Conservation (phyloP, 2,888 invertebrate species). For the Syrista parreyssii region DNA sequence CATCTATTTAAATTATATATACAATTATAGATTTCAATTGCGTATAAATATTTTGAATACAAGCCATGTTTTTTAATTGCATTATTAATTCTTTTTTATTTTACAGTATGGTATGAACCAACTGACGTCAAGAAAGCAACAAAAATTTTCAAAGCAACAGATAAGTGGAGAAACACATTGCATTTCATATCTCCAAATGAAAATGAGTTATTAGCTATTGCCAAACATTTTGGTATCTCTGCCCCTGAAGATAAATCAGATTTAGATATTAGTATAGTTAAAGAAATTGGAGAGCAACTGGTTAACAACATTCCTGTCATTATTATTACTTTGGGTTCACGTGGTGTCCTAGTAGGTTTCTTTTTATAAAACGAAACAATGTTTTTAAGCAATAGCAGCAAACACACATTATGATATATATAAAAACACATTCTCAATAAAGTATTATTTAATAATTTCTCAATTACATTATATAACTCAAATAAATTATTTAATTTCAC, state of each 20-base stretch:
- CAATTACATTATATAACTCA: not conserved
- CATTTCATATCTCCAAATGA: conserved; percentile 83
- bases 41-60: not conserved
- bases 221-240: conserved; percentile 66
- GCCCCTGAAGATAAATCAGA: conserved; percentile 29
- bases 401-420: not conserved
- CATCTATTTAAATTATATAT: no score
- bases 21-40: not conserved
- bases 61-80: no score
- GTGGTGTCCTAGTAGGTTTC: conserved; percentile 53
- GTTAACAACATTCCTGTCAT: conserved; percentile 53
- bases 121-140: conserved; percentile 83
- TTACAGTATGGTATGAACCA: conserved; percentile 91
- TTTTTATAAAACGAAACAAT: no score
- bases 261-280: conserved; percentile 32
- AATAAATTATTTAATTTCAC: no score
- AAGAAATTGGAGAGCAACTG: conserved; percentile 39
- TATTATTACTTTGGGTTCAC: conserved; percentile 54
- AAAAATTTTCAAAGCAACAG: conserved; percentile 72
- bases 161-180: conserved; percentile 64
- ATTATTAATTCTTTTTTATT: conserved; percentile 53
- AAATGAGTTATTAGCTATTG: conserved; percentile 79
- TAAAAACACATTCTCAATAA: not conserved
- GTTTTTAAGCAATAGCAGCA: not conserved
- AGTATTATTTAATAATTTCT: no score